These are phyloP conservation scores for Neolamprologus toae DNA, from an alignment of 2,113 vertebrate species.

Conservation along the genomic window DNA sequence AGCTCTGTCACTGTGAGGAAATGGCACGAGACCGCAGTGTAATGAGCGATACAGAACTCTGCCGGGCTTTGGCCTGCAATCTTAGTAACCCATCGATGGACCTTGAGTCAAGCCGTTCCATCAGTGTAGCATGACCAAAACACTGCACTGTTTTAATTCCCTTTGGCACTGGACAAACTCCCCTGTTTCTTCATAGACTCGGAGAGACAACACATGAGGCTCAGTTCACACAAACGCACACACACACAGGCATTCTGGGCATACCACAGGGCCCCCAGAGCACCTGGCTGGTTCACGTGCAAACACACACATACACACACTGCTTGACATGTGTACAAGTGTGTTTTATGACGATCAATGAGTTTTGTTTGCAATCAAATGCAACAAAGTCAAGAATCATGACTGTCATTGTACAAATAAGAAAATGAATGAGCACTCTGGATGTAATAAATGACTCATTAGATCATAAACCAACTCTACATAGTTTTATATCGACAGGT, in stretches of 20 bases:
- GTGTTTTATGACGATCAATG: background rate
- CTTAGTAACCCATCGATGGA: conserved; percentile 14
- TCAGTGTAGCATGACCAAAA: conserved; percentile 35
- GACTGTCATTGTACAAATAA: background rate
- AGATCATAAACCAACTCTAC: background rate
- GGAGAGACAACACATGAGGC: conserved; percentile 39
- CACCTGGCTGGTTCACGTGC: background rate
- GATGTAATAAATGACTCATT: background rate
- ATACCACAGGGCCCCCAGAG: conserved; percentile 60
- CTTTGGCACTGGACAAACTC: conserved; percentile 33
- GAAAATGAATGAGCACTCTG: background rate
- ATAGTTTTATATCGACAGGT: background rate
- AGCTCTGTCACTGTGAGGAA: conserved; percentile 8
- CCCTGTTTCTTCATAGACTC: conserved; percentile 11
- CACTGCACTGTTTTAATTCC: conserved; percentile 11
- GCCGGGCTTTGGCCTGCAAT: background rate
- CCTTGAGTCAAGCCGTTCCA: conserved; percentile 3
- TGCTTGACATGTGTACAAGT: conserved; percentile 1
- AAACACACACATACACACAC: background rate
- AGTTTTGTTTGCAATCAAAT: background rate
- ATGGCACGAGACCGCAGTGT: background rate
- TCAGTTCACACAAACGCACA: background rate
- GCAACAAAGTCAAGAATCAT: background rate
- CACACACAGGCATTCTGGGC: conserved; percentile 53
- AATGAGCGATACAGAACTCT: conserved; percentile 24